Evolutionary conservation across 2,888 invertebrate genomes (phyloP).

Genomic region (Lasiommata megera): DNA sequence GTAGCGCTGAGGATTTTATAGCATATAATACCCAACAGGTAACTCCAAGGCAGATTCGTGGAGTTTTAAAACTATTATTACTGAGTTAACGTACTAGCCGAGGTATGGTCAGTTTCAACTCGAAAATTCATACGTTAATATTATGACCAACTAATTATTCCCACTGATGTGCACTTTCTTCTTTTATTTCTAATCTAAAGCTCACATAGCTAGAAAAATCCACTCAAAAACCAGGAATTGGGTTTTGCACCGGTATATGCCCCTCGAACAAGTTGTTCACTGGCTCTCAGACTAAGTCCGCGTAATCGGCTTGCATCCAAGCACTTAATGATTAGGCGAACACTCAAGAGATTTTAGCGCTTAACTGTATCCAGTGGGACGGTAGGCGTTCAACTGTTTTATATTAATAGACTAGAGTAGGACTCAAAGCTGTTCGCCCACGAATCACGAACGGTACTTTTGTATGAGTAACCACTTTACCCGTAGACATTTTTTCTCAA

Average conservation of each 20-base stretch:
- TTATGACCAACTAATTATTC: too few relatives aligned
- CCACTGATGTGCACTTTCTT: too few relatives aligned
- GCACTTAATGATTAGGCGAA: conserved; percentile 15
- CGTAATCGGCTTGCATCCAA: conserved; percentile 17
- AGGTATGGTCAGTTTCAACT: too few relatives aligned
- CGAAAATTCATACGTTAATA: too few relatives aligned
- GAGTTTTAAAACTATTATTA: too few relatives aligned
- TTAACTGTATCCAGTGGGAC: conserved; percentile 4
- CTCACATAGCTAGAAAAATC: neutral
- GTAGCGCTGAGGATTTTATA: too few relatives aligned
- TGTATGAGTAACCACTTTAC: too few relatives aligned
- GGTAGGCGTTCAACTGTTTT: neutral
- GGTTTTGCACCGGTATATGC: neutral
- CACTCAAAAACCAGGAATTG: neutral
- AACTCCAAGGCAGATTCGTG: too few relatives aligned
- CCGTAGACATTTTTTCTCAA: too few relatives aligned
- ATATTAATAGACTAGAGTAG: neutral
- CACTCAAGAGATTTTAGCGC: conserved; percentile 17
- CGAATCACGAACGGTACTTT: neutral
- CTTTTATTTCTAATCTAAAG: too few relatives aligned
- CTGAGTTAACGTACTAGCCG: too few relatives aligned
- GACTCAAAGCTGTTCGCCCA: neutral
- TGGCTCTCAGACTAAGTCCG: conserved; percentile 7
- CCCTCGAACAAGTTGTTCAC: neutral
- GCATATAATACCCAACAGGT: too few relatives aligned